phyloP scores from a whole-genome alignment of 2,113 vertebrate genomes.

The Myrmecobius fasciatus region DNA sequence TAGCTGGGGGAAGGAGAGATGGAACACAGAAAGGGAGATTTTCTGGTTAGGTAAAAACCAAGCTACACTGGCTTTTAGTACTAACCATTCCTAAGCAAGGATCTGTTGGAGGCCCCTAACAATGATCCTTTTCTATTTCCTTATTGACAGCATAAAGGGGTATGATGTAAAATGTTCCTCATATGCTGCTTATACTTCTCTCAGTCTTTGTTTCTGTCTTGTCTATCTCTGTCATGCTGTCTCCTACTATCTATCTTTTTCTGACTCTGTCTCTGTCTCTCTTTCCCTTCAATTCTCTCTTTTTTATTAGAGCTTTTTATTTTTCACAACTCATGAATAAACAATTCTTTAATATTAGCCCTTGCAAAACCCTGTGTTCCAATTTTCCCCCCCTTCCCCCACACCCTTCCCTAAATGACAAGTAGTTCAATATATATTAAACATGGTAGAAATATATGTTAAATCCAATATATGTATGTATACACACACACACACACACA shows the following conservation, averaged over 20 bases:
- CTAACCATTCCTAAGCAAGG: not conserved
- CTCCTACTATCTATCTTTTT: too few species aligned
- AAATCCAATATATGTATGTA: too few species aligned
- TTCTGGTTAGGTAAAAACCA: not conserved
- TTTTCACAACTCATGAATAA: too few species aligned
- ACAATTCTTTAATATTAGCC: too few species aligned
- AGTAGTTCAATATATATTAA: too few species aligned
- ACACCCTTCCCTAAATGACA: too few species aligned
- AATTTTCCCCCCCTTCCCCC: too few species aligned
- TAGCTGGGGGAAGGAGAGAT: not conserved
- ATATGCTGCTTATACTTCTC: not conserved
- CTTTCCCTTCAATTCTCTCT: not conserved
- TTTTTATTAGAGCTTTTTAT: too few species aligned
- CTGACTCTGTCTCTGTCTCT: not conserved
- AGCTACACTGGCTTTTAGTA: not conserved
- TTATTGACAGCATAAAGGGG: not conserved
- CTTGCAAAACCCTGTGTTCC: too few species aligned
- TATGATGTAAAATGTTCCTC: constrained; percentile 5
- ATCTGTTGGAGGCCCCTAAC: not conserved
- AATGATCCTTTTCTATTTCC: not conserved
- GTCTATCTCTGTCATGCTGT: not conserved
- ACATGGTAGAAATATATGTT: too few species aligned
- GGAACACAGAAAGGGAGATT: not conserved
- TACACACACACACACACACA: too few species aligned
- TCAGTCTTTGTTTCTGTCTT: not conserved